Percentiles rank a stretch among this genome's conserved stretches.
Evolutionary conservation across 2,797 vertebrate genomes (phyloP).

Genomic region (Carduelis carduelis): DNA sequence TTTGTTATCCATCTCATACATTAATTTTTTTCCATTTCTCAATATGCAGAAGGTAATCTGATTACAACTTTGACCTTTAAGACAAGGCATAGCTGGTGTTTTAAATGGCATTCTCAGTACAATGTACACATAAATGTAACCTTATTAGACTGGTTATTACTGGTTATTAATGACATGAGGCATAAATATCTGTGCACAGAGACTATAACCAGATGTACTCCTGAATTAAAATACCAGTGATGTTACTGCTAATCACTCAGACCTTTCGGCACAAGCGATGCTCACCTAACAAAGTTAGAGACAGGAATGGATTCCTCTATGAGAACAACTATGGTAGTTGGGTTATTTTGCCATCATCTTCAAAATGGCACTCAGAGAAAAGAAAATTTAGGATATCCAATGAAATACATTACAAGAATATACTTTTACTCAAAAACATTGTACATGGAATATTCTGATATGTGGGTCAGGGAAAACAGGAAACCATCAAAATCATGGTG

Average conservation of each 20-base stretch:
- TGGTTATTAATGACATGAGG: not conserved
- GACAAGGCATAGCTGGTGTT: not conserved
- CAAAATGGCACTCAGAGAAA: not conserved
- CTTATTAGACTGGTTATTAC: not conserved
- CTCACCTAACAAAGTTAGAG: not conserved
- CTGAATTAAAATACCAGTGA: not conserved
- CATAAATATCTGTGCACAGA: not conserved
- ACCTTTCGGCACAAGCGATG: not conserved
- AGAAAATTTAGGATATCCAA: not conserved
- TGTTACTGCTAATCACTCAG: not conserved
- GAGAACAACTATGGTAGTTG: not conserved
- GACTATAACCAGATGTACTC: not conserved
- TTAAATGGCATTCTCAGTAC: not conserved
- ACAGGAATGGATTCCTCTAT: not conserved
- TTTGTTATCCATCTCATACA: not conserved
- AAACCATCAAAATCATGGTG: not conserved
- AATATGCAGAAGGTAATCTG: not conserved
- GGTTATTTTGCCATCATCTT: not conserved
- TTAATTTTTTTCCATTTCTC: not conserved
- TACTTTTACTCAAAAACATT: not conserved
- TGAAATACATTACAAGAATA: not conserved
- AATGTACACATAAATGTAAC: not conserved
- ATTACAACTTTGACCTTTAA: constrained; percentile 27
- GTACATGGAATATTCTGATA: rapidly evolving
- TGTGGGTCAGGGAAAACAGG: not conserved